Conservation (phyloP, 2,797 vertebrate species). For the Chelonia mydas region DNA sequence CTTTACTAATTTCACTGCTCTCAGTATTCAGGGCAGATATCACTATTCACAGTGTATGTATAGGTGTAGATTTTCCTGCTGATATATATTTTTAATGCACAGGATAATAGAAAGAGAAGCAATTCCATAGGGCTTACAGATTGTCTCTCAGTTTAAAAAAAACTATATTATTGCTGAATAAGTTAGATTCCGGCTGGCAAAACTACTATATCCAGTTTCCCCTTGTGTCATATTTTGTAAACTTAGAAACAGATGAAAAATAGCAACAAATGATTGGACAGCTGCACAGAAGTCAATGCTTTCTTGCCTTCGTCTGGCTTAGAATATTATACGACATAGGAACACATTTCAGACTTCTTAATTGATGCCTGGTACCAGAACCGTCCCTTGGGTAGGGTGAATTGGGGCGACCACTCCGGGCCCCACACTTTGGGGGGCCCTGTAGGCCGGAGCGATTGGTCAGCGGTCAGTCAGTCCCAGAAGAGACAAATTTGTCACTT, state of each 20-base stretch:
- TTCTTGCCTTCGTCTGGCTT: background rate
- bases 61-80: background rate
- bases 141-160: background rate
- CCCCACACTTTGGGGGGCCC: too few relatives aligned
- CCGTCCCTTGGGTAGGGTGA: too few relatives aligned
- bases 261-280: background rate
- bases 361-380: background rate
- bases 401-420: too few relatives aligned
- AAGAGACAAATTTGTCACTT: too few relatives aligned
- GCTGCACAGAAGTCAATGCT: background rate
- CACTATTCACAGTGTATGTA: background rate
- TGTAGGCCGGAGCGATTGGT: too few relatives aligned
- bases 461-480: too few relatives aligned
- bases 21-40: background rate
- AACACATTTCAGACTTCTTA: background rate
- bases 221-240: background rate
- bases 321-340: background rate
- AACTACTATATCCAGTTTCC: background rate
- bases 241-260: background rate
- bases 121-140: background rate
- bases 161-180: background rate
- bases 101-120: background rate
- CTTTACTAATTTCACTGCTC: background rate
- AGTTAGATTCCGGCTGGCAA: background rate
- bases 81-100: background rate